Base-by-base conservation (phyloP, 1,140 invertebrate genomes). In the Drosophila micromelanica region DNA sequence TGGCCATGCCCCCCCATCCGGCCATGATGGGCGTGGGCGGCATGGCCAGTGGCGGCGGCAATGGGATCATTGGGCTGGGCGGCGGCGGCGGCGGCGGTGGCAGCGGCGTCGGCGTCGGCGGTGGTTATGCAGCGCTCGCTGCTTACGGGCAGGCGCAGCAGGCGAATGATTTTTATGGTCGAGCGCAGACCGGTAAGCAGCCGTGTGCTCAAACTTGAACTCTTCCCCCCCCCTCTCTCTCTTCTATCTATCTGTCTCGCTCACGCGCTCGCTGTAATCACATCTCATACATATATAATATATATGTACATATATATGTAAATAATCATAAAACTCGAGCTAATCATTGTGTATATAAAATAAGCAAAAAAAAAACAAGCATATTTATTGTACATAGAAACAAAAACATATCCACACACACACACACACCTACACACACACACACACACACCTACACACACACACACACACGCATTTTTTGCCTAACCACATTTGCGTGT, bases 131-230 rank as follows among this genome's bases (percentile, higher is more conserved):
- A 38, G 60, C 73, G 13, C 37, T 79, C 6, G 78, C 65, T 62
- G 74, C 67, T 51, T 89, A 89, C 35, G 73, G 73, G 62, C 71
- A 85, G 65, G 68, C 77, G 69, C 81, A 84, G 71, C 46, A 76
- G 60, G 48, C 87, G 67, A 91, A 91, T 86, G 91, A 92, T 84
- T 92, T 92, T 70, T 92, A 91, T 91, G 87, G 87, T 92, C 91
- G 90, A 69, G 73, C 76, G 51, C 90, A 90, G 91, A 91, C 78
- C 84, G 91, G 91, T 92, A 92, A 92, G 91, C 85, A 92, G 91
- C 85, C 75, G 80, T 67, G 85, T 82, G 85, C 84, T 89, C 48
- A 49, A 56, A 68, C 56, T 56, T 64, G 40, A 59, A 52, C 68
- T 60, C 51, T 73, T 60, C 43, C 51, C 45, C 17, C 51, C 35